phyloP scores from a whole-genome alignment of 1,140 invertebrate species.

The Chironomus tepperi region DNA sequence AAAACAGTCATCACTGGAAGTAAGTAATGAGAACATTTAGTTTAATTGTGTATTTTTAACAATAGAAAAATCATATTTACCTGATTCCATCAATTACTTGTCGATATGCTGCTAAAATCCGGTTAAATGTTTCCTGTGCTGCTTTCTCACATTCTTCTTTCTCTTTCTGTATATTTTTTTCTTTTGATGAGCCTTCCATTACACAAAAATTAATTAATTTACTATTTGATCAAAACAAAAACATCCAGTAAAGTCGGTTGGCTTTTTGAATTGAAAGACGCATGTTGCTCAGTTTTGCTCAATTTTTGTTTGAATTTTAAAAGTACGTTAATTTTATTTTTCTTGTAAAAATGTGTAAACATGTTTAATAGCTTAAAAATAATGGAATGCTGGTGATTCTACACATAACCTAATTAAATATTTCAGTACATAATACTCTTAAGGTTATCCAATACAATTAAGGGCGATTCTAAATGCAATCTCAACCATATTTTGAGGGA shows the following conservation, averaged over 20 bases:
- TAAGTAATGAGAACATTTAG: too few species aligned
- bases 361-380: background rate
- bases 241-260: background rate
- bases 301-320: background rate
- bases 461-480: conserved; percentile 62
- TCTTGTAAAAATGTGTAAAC: background rate
- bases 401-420: too few species aligned
- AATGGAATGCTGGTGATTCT: too few species aligned
- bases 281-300: background rate
- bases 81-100: background rate
- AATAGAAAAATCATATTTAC: background rate
- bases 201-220: background rate
- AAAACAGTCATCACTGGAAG: background rate
- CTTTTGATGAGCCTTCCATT: background rate
- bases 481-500: conserved; percentile 72
- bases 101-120: background rate
- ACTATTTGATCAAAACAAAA: background rate
- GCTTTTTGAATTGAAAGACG: background rate
- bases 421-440: too few species aligned
- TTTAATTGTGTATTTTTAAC: too few species aligned
- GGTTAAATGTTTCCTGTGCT: background rate
- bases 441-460: conserved; percentile 29
- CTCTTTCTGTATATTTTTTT: background rate
- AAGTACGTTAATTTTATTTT: background rate
- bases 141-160: background rate